Percentiles rank a stretch among this genome's conserved stretches.
Evolutionary conservation across 1,140 invertebrate genomes (phyloP).

Genomic region (Bombyx mandarina): DNA sequence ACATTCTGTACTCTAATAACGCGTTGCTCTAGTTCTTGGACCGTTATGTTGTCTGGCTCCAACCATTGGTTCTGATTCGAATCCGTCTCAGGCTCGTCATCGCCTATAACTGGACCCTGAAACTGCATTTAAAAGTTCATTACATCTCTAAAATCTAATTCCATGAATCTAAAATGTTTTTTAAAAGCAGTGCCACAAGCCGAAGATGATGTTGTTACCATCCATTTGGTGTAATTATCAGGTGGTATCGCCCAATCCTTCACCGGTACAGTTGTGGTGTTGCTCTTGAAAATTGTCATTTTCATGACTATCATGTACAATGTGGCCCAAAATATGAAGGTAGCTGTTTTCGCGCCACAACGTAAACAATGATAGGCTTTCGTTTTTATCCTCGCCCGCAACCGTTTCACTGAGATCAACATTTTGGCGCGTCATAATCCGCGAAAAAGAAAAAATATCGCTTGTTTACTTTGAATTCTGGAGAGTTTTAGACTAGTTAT

Average conservation of each 20-base stretch:
- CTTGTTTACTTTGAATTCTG: background rate
- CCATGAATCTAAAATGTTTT: too few relatives aligned
- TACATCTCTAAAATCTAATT: background rate
- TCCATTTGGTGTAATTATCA: constrained; percentile 65
- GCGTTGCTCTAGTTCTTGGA: constrained; percentile 39
- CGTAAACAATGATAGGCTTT: constrained; percentile 47
- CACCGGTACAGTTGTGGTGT: constrained; percentile 19
- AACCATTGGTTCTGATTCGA: constrained; percentile 26
- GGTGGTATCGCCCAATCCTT: constrained; percentile 48
- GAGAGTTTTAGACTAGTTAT: background rate
- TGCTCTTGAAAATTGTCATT: constrained; percentile 63
- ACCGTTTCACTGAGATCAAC: constrained; percentile 41
- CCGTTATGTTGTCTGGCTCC: constrained; percentile 48
- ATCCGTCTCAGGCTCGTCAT: constrained; percentile 36
- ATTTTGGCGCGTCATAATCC: constrained; percentile 40
- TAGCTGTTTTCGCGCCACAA: constrained; percentile 60
- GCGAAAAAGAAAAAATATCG: background rate
- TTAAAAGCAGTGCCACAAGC: background rate
- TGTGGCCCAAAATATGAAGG: constrained; percentile 64
- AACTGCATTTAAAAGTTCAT: constrained; percentile 20
- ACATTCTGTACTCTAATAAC: constrained; percentile 28
- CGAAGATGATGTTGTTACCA: constrained; percentile 25
- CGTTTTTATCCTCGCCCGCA: constrained; percentile 39
- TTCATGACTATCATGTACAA: constrained; percentile 67
- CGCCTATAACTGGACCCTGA: constrained; percentile 48